Base-by-base conservation (phyloP, 2,113 vertebrate species). In the Lynx canadensis region DNA sequence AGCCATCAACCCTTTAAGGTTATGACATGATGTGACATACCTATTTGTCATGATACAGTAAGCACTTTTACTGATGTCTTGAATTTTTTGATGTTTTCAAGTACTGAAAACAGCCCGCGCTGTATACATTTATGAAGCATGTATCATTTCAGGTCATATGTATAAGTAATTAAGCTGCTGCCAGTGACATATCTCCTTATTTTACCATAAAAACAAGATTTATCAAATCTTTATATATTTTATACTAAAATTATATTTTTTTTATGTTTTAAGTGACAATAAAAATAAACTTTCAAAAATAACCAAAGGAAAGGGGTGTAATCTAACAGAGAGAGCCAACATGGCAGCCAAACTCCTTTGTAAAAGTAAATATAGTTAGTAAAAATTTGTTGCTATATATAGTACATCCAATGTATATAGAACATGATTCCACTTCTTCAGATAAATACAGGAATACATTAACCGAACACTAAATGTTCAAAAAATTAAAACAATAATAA, bases 11-110 rank as follows among this genome's bases (percentile, higher is more conserved):
- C 16, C 41, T 97, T 91, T 97, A 95, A 94, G 89, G 92, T 91
- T 97, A 95, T 95, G 95, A 89, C 86, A 95, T 74, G 82, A 94
- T 87, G 66, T 96, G 96, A 88, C 96, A 97, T 48, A 81, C 4
- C 63, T 97, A 95, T 98, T 97, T 98, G 88, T 97, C 97, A 97
- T 87, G 74, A 93, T 93, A 96, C 96, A 95, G 69, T 93, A 95
- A 96, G 69, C 63, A 82, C 63, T 95, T 97, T 90, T 76, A 50
- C 73, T 68, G 48, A 85, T 71, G 15, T 74, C 91, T 78, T 91
- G 83, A 94, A 89, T 57, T 93, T 94, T 90, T 71, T 48, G 63
- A 65, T 79, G 50, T 94, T 92, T 97, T 66, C 74, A 55, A 68
- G 60, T 52, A 52, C 29, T 36, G 29, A 68, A 69, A 36, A 73